Evolutionary conservation across 2,113 vertebrate genomes (phyloP).

Genomic region (Butorides virescens): DNA sequence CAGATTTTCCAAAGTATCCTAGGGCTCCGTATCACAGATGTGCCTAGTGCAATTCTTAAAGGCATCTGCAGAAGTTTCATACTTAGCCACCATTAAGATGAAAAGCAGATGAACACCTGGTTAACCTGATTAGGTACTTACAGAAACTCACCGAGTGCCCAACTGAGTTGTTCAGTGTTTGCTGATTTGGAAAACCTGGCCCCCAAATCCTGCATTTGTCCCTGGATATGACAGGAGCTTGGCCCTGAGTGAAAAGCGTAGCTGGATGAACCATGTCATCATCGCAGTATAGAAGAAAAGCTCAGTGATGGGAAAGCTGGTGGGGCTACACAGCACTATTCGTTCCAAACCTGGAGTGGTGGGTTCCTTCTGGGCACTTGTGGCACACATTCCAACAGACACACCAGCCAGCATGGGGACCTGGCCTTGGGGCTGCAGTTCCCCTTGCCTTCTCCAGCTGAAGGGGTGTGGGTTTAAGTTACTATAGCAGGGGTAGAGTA

Average conservation of each 20-base stretch:
- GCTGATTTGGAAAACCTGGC: neutral
- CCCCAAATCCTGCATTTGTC: neutral
- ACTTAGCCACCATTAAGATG: neutral
- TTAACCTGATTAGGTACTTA: neutral
- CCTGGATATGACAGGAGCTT: neutral
- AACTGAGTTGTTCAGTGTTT: neutral
- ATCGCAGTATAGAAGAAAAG: neutral
- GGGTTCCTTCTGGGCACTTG: rapidly evolving
- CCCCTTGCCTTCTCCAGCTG: neutral
- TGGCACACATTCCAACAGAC: neutral
- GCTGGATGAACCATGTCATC: neutral
- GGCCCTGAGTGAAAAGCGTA: neutral
- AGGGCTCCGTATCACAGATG: neutral
- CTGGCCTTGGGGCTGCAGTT: rapidly evolving
- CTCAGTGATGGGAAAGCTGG: neutral
- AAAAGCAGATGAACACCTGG: neutral
- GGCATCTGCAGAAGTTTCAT: neutral
- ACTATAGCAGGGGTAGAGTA: neutral
- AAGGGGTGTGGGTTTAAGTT: neutral
- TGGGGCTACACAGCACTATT: neutral
- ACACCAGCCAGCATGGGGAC: neutral
- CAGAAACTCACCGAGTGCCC: neutral
- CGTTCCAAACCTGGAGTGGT: neutral
- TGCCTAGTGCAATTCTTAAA: neutral
- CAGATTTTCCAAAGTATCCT: neutral